Percentiles rank a stretch among this genome's conserved stretches.
phyloP scores from a whole-genome alignment of 2,888 invertebrate species.

The Hirtodrosophila trivittata region DNA sequence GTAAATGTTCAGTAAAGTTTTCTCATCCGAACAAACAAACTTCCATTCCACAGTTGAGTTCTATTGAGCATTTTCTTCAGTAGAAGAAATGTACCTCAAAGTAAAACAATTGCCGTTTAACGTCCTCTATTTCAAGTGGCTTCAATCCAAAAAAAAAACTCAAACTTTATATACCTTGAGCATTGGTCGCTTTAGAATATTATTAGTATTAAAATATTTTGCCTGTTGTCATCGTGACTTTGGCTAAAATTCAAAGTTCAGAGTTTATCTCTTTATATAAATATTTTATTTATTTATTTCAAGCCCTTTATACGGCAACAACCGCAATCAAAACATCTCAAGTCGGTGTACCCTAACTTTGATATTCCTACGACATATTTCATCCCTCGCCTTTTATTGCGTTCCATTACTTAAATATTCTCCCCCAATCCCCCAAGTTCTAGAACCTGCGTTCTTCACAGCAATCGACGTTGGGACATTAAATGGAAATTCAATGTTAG shows the following conservation, averaged over 20 bases:
- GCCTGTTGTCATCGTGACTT: too few species aligned
- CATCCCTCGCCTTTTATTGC: slow-evolving; percentile 60
- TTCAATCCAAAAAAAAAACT: too few species aligned
- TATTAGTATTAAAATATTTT: too few species aligned
- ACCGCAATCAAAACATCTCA: slow-evolving; percentile 33
- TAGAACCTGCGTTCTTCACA: slow-evolving; percentile 10
- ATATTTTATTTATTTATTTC: slow-evolving; percentile 49
- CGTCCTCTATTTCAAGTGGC: too few species aligned
- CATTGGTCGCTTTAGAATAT: too few species aligned
- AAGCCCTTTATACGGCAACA: slow-evolving; percentile 43
- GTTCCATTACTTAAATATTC: slow-evolving; percentile 64
- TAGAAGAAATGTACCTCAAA: too few species aligned
- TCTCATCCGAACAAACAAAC: not conserved
- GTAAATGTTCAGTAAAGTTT: not conserved
- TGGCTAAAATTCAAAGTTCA: too few species aligned
- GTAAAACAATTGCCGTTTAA: too few species aligned
- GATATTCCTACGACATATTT: slow-evolving; percentile 51
- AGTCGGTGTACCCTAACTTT: slow-evolving; percentile 53
- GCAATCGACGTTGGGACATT: slow-evolving; percentile 46
- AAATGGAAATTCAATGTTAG: not conserved
- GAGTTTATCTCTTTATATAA: too few species aligned
- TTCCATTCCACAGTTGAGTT: not conserved
- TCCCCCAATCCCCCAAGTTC: slow-evolving; percentile 26
- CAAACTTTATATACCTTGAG: too few species aligned
- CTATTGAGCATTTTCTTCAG: too few species aligned